phyloP scores from a whole-genome alignment of 2,113 vertebrate genomes.

The Gorsachius goisagi region DNA sequence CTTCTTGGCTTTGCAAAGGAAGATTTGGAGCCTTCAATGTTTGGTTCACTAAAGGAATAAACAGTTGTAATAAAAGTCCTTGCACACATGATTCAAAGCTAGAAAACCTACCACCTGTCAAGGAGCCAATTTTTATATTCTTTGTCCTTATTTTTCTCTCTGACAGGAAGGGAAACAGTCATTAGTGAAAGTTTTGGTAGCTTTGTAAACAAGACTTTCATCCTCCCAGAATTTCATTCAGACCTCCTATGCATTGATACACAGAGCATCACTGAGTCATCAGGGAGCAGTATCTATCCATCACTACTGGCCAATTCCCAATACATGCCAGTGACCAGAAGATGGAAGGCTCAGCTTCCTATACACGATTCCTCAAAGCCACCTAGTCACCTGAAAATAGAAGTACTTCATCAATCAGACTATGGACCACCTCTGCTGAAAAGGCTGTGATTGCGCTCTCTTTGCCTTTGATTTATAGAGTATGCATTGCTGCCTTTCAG shows the following conservation, averaged over 20 bases:
- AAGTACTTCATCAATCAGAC: conserved; percentile 32
- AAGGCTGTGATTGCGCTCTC: background rate
- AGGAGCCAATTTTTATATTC: background rate
- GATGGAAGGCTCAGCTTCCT: background rate
- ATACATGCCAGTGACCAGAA: background rate
- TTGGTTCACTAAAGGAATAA: background rate
- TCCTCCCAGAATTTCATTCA: background rate
- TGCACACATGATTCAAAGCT: background rate
- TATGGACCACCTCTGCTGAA: background rate
- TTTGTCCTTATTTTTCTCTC: background rate
- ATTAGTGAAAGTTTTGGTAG: background rate
- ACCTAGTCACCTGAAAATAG: conserved; percentile 5
- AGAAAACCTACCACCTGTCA: background rate
- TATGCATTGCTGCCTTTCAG: background rate
- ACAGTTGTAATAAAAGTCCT: background rate
- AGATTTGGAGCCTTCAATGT: background rate
- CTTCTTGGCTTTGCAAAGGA: background rate
- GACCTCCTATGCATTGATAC: background rate
- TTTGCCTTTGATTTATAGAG: conserved; percentile 17
- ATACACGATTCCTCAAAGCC: background rate
- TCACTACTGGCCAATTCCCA: background rate
- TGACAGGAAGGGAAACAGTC: background rate
- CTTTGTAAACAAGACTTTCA: background rate
- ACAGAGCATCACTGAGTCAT: background rate
- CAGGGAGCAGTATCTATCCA: background rate